These are phyloP conservation scores for Lepus oiostolus DNA, from an alignment of 2,797 vertebrate species.

Conservation along the genomic window DNA sequence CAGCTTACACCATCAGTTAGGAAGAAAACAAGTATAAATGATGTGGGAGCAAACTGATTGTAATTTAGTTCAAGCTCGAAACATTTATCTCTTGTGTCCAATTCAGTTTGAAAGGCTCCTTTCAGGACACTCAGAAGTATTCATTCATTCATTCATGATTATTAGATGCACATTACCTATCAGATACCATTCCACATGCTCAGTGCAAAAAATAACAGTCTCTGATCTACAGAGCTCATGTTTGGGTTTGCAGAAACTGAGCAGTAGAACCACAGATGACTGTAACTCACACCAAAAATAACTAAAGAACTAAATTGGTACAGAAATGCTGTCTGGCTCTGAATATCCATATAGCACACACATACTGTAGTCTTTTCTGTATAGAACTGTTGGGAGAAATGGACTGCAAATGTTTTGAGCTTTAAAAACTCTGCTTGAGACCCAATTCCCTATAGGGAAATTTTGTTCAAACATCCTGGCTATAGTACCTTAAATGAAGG, in stretches of 20 bases:
- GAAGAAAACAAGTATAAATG: not conserved
- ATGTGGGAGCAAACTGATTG: not conserved
- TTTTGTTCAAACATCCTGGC: not conserved
- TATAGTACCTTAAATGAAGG: not conserved
- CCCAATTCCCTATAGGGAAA: not conserved
- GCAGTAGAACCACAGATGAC: not conserved
- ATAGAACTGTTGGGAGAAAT: not conserved
- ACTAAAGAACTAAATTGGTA: not conserved
- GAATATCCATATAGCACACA: not conserved
- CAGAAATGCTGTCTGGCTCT: too few relatives aligned
- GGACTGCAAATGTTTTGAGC: not conserved
- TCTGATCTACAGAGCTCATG: not conserved
- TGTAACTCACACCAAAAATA: not conserved
- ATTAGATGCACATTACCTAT: not conserved
- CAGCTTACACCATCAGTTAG: not conserved
- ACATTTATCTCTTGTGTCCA: not conserved
- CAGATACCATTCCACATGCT: not conserved
- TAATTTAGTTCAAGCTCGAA: not conserved
- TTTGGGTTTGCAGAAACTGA: conserved; percentile 11
- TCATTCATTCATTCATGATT: not conserved
- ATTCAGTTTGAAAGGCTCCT: not conserved
- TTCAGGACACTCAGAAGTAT: not conserved
- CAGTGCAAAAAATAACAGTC: not conserved
- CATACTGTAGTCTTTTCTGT: not conserved
- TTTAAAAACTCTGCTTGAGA: not conserved